phyloP scores from a whole-genome alignment of 2,797 vertebrate genomes.

The Microctenopoma lineatum region DNA sequence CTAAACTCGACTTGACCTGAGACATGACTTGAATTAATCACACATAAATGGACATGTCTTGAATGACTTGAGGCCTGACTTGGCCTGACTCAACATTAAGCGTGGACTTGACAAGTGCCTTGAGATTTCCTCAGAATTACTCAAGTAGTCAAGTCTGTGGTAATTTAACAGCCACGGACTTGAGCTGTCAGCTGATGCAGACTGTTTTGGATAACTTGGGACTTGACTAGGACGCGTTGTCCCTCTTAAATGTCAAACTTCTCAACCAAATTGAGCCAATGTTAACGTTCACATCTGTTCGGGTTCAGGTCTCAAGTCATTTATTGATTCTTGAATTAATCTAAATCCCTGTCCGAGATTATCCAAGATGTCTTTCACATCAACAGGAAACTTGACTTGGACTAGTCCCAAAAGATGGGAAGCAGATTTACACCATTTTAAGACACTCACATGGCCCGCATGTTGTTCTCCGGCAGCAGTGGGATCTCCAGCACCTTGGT shows the following conservation, averaged over 20 bases:
- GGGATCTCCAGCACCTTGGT: conserved; percentile 99
- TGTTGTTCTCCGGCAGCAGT: conserved; percentile 96
- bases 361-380: neutral
- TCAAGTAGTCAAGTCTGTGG: too few species aligned
- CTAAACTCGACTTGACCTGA: too few species aligned
- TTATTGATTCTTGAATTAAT: neutral
- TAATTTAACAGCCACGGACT: too few species aligned
- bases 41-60: neutral
- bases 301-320: neutral
- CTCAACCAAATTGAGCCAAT: too few species aligned
- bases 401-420: neutral
- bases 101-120: neutral
- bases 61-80: neutral
- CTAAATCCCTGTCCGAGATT: too few species aligned
- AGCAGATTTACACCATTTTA: conserved; percentile 67
- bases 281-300: neutral
- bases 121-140: neutral
- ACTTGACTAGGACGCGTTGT: too few species aligned
- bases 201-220: too few species aligned
- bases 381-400: neutral
- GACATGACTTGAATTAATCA: too few species aligned
- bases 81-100: neutral
- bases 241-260: too few species aligned
- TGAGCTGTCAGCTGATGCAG: too few species aligned
- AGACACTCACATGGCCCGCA: conserved; percentile 94